Percentiles rank a stretch among this genome's conserved stretches.
Evolutionary conservation across 2,888 invertebrate genomes (phyloP).

Genomic region (Hydropsyche betteni): DNA sequence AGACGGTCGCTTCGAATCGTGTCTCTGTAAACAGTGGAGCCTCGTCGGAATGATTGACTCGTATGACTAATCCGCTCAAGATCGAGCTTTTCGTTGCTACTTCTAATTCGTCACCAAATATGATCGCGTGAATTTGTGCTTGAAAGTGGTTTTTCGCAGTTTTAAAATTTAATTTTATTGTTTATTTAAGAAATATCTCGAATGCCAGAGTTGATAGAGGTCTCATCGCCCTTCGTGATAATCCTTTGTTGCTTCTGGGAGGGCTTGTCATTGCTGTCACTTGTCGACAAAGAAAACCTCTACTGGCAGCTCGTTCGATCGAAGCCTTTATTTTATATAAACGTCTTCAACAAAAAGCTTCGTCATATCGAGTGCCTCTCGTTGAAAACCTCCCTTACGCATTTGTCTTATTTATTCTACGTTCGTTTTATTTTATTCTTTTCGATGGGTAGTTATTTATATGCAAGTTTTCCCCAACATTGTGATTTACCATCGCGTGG

Average conservation of each 20-base stretch:
- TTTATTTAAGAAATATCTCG: too few relatives aligned
- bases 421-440: too few relatives aligned
- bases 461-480: too few relatives aligned
- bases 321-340: too few relatives aligned
- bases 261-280: conserved; percentile 41
- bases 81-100: conserved; percentile 40
- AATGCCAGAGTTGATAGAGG: too few relatives aligned
- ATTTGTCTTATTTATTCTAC: too few relatives aligned
- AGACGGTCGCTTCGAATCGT: conserved; percentile 44
- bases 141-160: conserved; percentile 2
- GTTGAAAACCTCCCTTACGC: neutral
- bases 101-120: conserved; percentile 25
- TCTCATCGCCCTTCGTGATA: conserved; percentile 32
- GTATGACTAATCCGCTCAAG: conserved; percentile 46
- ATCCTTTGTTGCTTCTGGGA: conserved; percentile 41
- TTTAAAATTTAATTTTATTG: neutral
- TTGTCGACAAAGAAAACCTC: conserved; percentile 39
- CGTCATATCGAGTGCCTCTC: neutral
- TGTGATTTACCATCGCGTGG: conserved; percentile 20
- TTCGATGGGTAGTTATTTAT: too few relatives aligned
- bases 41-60: conserved; percentile 42
- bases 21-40: conserved; percentile 46
- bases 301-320: conserved; percentile 18
- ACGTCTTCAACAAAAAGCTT: neutral
- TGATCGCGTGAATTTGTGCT: too few relatives aligned